Evolutionary conservation across 2,797 vertebrate species (phyloP), one percentile per base, ranked within the genome.

Genomic region (Pyrocephalus nanus): DNA sequence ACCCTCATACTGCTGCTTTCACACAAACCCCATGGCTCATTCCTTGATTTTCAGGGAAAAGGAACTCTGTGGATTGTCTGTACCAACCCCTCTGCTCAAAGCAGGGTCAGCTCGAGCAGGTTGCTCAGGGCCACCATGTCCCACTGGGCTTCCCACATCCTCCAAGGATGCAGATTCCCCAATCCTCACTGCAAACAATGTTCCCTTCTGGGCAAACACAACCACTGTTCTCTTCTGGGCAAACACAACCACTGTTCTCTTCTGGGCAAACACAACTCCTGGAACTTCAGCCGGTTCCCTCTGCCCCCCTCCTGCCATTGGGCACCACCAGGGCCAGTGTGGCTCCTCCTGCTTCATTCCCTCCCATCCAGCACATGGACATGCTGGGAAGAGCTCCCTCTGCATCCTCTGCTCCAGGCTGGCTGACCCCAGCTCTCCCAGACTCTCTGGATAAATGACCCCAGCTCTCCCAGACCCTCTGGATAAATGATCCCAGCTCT

Each of bases 391-490:
- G 45, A n/a, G 60, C 13, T 51, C 29, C 38, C 53, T 80, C 29
- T 38, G 43, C 74, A 64, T 19, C 42, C 42, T 78, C 36, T 79
- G 67, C 1, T 51, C 60, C 85, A 65, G 58, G 27, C 19, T n/a
- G 22, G 42, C 9, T 5, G 19, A 38, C 36, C 15, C 60, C 32
- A 43, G 0, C 5, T 27, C 60, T 12, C 53, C 58, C 29, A 54
- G 3, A 0, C 48, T 30, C 38, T 15, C 2, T 12, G 65, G 34
- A 38, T 27, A 4, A 38, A 2, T 3, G 3, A 67, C 34, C 15
- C 64, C 32, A 26, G 16, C 38, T 62, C 60, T 62, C 19, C 27
- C 27, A 42, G 18, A 8, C 27, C 21, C 38, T 14, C 60, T 29
- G 12, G 12, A 29, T 20, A 17, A 61, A 8, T 8, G 16, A 36